Percentiles rank a stretch among this genome's conserved stretches.
These are phyloP conservation scores for Tylochromis polylepis DNA, from an alignment of 2,113 vertebrate species.

Conservation along the genomic window DNA sequence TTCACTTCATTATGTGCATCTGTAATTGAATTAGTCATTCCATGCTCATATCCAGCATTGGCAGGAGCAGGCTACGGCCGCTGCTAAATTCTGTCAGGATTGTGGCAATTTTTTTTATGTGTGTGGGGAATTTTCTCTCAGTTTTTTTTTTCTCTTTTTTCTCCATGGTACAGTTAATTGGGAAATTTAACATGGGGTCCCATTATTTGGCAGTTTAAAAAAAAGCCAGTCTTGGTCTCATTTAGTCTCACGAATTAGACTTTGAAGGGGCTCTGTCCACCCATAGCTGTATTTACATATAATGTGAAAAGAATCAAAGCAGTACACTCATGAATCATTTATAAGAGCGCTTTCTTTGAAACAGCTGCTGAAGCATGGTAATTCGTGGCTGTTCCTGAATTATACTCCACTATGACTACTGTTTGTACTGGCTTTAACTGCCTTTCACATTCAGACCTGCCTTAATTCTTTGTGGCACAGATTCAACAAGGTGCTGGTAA, in stretches of 20 bases:
- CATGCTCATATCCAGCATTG: background rate
- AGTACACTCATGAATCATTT: background rate
- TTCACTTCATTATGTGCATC: constrained; percentile 40
- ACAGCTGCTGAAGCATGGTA: background rate
- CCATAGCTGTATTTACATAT: background rate
- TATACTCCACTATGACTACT: background rate
- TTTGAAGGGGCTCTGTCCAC: background rate
- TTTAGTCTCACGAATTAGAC: background rate
- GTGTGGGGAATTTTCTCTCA: fast-evolving
- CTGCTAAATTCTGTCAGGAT: background rate
- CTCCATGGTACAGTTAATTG: background rate
- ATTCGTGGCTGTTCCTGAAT: background rate
- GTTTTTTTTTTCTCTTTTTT: background rate
- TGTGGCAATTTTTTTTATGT: background rate
- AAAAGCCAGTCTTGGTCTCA: background rate
- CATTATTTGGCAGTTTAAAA: background rate
- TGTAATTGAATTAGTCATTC: constrained; percentile 24
- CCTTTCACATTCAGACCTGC: background rate
- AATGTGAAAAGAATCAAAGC: background rate
- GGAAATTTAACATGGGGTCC: background rate
- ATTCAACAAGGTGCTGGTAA: background rate
- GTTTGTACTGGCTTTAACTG: background rate
- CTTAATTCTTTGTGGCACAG: background rate
- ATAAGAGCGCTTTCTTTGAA: background rate
- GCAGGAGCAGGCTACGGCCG: background rate